Percentiles rank a stretch among this genome's conserved stretches.
phyloP scores from a whole-genome alignment of 2,113 vertebrate species.

The Thunnus thynnus region DNA sequence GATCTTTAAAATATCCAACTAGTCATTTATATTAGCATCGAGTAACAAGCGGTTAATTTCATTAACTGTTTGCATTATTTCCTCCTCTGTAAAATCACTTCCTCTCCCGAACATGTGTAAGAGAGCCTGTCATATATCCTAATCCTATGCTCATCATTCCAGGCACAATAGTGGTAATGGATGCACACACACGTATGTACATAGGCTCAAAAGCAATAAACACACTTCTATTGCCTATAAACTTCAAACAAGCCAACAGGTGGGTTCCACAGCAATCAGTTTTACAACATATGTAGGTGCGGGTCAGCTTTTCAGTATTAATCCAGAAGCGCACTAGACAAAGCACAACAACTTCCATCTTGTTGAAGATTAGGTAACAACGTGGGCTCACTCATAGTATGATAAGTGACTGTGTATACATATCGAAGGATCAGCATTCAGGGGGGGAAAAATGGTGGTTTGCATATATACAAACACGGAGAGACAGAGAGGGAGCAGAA shows the following conservation, averaged over 20 bases:
- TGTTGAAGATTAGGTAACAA: background rate
- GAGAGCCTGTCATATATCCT: background rate
- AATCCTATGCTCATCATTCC: conserved; percentile 4
- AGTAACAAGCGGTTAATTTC: background rate
- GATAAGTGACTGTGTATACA: background rate
- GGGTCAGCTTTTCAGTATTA: background rate
- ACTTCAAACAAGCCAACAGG: conserved; percentile 33
- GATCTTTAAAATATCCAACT: conserved; percentile 31
- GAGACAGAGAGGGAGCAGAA: background rate
- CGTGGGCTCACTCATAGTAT: background rate
- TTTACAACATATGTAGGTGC: background rate
- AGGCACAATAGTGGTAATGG: background rate
- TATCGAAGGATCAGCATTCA: background rate
- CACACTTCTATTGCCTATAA: conserved; percentile 15
- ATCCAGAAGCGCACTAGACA: background rate
- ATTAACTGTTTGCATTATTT: conserved; percentile 20
- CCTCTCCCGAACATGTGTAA: background rate
- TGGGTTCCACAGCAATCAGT: background rate
- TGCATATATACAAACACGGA: background rate
- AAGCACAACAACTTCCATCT: conserved; percentile 9
- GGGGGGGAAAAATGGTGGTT: background rate
- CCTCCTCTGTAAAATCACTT: background rate
- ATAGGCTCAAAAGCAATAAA: background rate
- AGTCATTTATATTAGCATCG: conserved; percentile 3
- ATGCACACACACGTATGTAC: conserved; percentile 27